phyloP scores from a whole-genome alignment of 2,888 invertebrate genomes.

The Trissolcus brochymenae region DNA sequence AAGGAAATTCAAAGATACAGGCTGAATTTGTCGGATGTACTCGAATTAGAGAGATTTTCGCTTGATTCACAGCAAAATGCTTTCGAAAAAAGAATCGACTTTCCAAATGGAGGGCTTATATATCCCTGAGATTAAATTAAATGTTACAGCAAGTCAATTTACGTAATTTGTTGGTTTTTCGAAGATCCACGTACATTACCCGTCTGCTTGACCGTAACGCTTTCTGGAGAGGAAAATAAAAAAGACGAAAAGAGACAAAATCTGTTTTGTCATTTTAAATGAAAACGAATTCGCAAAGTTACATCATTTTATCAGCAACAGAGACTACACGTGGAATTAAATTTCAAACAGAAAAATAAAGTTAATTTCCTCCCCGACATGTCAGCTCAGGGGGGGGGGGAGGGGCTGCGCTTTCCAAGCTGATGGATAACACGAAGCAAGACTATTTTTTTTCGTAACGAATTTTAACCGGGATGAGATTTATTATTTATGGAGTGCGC shows the following conservation, averaged over 20 bases:
- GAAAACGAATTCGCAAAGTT: conserved; percentile 5
- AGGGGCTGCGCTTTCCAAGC: neutral
- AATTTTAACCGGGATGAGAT: conserved; percentile 29
- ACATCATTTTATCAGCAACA: conserved; percentile 1
- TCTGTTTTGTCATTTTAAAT: neutral
- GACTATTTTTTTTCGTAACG: conserved; percentile 12
- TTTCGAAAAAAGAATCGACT: conserved; percentile 3
- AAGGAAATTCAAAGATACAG: conserved; percentile 18
- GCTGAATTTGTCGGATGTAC: neutral
- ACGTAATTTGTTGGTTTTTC: neutral
- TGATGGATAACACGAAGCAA: conserved; percentile 14
- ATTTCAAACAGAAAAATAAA: conserved; percentile 13
- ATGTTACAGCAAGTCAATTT: neutral
- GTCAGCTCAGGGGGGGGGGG: neutral
- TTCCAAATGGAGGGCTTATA: conserved; percentile 18
- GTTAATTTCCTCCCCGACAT: conserved; percentile 2
- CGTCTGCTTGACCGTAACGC: too few species aligned
- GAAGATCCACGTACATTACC: neutral
- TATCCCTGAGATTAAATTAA: conserved; percentile 17
- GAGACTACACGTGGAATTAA: conserved; percentile 17
- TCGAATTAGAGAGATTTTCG: conserved; percentile 16
- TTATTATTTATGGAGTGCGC: conserved; percentile 9
- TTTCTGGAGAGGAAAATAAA: too few species aligned
- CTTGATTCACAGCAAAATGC: conserved; percentile 5
- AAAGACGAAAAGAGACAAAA: neutral